These are phyloP conservation scores for Pomatorhinus ruficollis DNA, from an alignment of 2,113 vertebrate species.

Conservation along the genomic window DNA sequence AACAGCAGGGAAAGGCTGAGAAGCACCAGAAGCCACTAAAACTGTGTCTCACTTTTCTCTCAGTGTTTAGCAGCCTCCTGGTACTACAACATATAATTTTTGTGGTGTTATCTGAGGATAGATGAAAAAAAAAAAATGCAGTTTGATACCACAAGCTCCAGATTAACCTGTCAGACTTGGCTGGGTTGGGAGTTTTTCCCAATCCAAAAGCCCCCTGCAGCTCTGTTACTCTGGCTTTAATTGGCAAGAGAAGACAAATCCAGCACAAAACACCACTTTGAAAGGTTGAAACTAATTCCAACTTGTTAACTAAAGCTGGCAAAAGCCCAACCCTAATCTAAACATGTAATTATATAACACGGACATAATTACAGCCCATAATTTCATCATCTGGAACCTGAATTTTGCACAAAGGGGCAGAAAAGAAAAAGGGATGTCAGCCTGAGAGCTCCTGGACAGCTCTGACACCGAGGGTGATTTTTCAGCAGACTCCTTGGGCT, in stretches of 20 bases:
- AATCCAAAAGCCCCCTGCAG: not conserved
- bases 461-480: not conserved
- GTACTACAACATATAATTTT: not conserved
- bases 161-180: not conserved
- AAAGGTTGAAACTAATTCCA: not conserved
- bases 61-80: not conserved
- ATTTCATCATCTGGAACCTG: not conserved
- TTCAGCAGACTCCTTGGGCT: not conserved
- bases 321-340: not conserved
- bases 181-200: not conserved
- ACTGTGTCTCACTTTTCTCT: not conserved
- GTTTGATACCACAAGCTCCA: not conserved
- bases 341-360: not conserved
- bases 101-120: not conserved
- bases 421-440: not conserved
- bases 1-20: not conserved
- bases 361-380: not conserved
- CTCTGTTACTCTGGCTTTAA: not conserved
- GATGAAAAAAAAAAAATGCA: not conserved
- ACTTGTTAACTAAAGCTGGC: not conserved
- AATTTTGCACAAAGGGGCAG: not conserved
- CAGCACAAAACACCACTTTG: not conserved
- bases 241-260: not conserved
- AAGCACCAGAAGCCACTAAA: not conserved
- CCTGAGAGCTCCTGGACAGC: not conserved